phyloP scores from a whole-genome alignment of 2,888 invertebrate species.

The Copidosoma aretas region DNA sequence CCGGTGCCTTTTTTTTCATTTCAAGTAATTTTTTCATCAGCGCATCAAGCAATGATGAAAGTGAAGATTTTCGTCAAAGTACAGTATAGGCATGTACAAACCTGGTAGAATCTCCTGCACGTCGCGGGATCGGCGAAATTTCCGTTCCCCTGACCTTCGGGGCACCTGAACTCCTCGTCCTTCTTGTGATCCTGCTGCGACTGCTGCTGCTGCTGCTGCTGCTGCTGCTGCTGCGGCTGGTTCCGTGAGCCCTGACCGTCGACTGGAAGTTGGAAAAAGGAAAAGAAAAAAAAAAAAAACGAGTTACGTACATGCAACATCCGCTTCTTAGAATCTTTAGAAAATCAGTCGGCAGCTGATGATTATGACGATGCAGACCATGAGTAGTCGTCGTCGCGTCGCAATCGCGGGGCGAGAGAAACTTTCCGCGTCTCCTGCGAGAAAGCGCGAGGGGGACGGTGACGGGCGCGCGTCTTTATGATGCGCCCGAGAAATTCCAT shows the following conservation, averaged over 20 bases:
- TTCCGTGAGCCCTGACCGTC: conserved; percentile 24
- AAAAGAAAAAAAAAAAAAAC: too few relatives aligned
- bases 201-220: conserved; percentile 9
- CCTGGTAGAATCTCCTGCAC: conserved; percentile 89
- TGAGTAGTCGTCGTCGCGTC: too few relatives aligned
- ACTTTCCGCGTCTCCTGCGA: conserved; percentile 30
- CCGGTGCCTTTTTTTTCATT: too few relatives aligned
- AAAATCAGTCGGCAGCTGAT: conserved; percentile 27
- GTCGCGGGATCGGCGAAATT: conserved; percentile 89
- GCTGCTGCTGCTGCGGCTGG: conserved; percentile 8
- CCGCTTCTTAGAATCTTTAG: too few relatives aligned
- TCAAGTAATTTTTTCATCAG: not conserved
- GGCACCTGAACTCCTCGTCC: conserved; percentile 76
- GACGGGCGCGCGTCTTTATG: not conserved
- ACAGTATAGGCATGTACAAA: conserved; percentile 62
- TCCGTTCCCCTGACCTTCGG: conserved; percentile 83
- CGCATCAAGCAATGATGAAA: not conserved
- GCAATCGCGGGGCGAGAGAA: too few relatives aligned
- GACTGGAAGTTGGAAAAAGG: conserved; percentile 14
- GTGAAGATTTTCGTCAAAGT: not conserved
- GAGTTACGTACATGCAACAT: too few relatives aligned
- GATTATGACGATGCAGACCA: too few relatives aligned
- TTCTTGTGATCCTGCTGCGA: conserved; percentile 58
- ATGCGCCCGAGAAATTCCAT: too few relatives aligned
- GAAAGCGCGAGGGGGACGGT: conserved; percentile 31